Evolutionary conservation across 2,113 vertebrate genomes (phyloP).

Genomic region (Sapajus apella): DNA sequence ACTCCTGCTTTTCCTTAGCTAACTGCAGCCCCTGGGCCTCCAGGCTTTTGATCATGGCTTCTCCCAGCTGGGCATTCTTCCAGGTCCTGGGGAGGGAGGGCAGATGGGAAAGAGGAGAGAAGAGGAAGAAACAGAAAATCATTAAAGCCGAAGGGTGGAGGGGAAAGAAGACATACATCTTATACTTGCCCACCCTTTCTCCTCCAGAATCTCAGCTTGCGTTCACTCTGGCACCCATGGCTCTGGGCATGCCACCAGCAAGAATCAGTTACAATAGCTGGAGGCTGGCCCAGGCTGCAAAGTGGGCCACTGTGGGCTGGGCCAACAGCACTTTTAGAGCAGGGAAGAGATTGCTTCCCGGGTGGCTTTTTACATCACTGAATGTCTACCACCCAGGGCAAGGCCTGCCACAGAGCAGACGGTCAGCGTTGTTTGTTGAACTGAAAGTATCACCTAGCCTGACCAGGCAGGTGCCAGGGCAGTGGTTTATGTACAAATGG

Average conservation of each 20-base stretch:
- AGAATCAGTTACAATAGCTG: background rate
- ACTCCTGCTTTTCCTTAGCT: conserved; percentile 98
- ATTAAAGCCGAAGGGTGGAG: background rate
- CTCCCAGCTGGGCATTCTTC: conserved; percentile 97
- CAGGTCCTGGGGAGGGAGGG: conserved; percentile 89
- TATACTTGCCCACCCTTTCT: background rate
- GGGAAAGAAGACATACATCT: background rate
- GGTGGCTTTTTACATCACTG: background rate
- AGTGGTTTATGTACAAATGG: background rate
- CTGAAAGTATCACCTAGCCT: background rate
- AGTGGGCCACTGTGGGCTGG: background rate
- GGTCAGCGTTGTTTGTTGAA: background rate
- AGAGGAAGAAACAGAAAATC: conserved; percentile 44
- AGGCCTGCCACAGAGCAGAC: background rate
- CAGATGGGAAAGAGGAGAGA: conserved; percentile 60
- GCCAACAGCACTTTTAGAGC: background rate
- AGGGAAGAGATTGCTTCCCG: background rate
- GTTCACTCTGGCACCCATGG: background rate
- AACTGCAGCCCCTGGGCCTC: conserved; percentile 98
- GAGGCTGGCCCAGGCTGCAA: conserved; percentile 28
- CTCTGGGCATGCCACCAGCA: background rate
- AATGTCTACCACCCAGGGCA: background rate
- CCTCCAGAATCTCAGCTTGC: background rate
- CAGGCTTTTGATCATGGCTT: conserved; percentile 98
- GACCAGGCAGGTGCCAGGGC: background rate